A percentile compares a stretch with the other conserved stretches of the same genome.
Conservation (phyloP, 2,113 vertebrate genomes). For the Cervus canadensis region DNA sequence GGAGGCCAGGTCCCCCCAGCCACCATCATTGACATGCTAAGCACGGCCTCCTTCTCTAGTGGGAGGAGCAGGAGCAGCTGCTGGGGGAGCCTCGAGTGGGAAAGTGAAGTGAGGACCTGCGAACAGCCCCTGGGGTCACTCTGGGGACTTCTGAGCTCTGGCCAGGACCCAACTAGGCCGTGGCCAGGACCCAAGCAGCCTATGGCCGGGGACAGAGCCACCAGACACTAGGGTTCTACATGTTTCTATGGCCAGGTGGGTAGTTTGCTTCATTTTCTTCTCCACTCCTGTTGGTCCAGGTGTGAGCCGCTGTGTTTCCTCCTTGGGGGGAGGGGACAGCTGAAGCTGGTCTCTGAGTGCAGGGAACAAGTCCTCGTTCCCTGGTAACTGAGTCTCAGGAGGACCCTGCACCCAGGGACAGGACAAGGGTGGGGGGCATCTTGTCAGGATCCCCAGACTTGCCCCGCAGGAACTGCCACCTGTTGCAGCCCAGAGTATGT, state of each 20-base stretch:
- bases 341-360: not conserved
- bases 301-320: not conserved
- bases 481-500: not conserved
- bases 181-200: not conserved
- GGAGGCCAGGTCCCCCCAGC: not conserved
- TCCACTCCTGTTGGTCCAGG: not conserved
- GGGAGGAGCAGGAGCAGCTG: not conserved
- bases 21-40: not conserved
- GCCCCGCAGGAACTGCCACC: not conserved
- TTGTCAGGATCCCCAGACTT: not conserved
- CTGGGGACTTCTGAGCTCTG: not conserved
- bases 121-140: not conserved
- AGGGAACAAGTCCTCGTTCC: not conserved
- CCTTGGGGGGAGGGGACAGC: not conserved
- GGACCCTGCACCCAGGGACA: not conserved
- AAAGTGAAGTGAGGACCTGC: not conserved
- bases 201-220: not conserved
- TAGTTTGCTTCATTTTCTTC: not conserved
- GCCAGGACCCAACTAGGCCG: not conserved
- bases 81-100: not conserved
- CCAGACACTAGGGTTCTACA: not conserved
- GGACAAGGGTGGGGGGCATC: not conserved
- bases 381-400: not conserved
- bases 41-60: not conserved
- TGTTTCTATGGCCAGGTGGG: fast-evolving